phyloP scores from a whole-genome alignment of 2,113 vertebrate genomes.

The Hypanus sabinus region DNA sequence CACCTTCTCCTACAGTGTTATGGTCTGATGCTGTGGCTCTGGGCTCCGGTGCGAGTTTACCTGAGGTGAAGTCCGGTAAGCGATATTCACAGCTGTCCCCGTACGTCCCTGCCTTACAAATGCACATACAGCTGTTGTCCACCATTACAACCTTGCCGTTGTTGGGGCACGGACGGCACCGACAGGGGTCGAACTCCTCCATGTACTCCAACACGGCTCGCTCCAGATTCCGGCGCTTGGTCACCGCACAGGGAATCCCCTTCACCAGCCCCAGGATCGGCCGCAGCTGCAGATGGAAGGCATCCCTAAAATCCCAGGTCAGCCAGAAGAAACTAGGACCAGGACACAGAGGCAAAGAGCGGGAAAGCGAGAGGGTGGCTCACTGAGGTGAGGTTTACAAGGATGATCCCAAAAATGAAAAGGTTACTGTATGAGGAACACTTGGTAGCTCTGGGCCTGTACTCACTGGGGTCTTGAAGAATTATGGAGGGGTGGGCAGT shows the following conservation, averaged over 20 bases:
- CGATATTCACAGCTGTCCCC: conserved; percentile 68
- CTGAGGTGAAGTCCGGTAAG: conserved; percentile 63
- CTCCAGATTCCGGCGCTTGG: conserved; percentile 68
- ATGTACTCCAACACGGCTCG: conserved; percentile 67
- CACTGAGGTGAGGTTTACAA: no score
- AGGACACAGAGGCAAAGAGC: no score
- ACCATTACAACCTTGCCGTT: conserved; percentile 63
- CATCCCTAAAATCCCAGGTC: background rate
- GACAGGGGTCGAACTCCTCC: conserved; percentile 70
- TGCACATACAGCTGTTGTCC: conserved; percentile 71
- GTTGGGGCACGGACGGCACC: conserved; percentile 74
- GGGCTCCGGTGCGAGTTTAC: conserved; percentile 47
- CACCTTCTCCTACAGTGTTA: no score
- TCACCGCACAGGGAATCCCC: conserved; percentile 71
- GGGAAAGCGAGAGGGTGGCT: no score
- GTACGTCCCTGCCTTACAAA: conserved; percentile 75
- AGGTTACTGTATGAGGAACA: no score
- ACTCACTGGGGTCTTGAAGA: no score
- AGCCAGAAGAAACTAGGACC: no score
- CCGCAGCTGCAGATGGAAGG: conserved; percentile 55
- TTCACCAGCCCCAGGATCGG: conserved; percentile 69
- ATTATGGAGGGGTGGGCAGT: no score
- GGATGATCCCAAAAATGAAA: no score
- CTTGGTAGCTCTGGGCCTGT: no score
- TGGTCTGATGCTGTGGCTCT: no score